Percentiles rank a stretch among this genome's conserved stretches.
Evolutionary conservation across 2,888 invertebrate genomes (phyloP).

Genomic region (Campoplex nolae): DNA sequence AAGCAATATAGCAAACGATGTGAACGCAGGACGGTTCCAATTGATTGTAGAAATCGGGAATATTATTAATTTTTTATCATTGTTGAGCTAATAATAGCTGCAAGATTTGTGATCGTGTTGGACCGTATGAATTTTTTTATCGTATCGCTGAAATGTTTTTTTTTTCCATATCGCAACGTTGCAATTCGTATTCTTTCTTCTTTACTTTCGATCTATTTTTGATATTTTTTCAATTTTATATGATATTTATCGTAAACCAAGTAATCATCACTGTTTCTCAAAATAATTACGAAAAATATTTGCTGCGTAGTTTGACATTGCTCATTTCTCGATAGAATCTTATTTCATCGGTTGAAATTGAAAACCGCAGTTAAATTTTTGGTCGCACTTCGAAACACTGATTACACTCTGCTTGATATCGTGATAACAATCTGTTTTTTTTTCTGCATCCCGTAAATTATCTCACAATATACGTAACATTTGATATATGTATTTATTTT

Average conservation of each 20-base stretch:
- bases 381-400: slow-evolving; percentile 13
- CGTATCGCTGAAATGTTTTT: background rate
- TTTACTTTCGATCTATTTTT: background rate
- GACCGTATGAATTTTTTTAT: background rate
- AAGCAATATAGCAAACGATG: background rate
- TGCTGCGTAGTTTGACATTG: background rate
- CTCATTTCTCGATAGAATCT: background rate
- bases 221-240: background rate
- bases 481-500: slow-evolving; percentile 11
- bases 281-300: background rate
- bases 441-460: slow-evolving; percentile 12
- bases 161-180: background rate
- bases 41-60: slow-evolving; percentile 6
- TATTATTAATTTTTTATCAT: background rate
- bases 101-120: background rate
- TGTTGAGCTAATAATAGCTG: slow-evolving; percentile 12
- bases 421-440: slow-evolving; percentile 42
- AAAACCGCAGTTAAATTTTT: background rate
- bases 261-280: background rate
- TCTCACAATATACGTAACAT: slow-evolving; percentile 27
- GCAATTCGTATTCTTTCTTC: background rate
- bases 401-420: background rate
- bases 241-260: background rate
- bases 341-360: background rate
- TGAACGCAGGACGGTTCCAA: slow-evolving; percentile 32